Conservation (phyloP, 1,140 invertebrate species). For the Ceratosolen fusciceps region DNA sequence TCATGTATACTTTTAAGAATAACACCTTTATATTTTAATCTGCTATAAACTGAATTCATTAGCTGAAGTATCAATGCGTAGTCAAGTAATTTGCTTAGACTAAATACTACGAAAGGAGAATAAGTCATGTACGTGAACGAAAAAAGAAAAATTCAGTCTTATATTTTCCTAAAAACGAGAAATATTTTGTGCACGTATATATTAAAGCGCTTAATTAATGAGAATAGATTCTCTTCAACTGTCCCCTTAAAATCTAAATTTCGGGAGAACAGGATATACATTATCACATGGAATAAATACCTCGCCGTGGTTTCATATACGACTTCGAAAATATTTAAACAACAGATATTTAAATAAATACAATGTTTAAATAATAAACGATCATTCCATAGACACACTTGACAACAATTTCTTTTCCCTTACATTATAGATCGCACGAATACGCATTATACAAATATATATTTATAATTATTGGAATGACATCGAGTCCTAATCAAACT, state of each 20-base stretch:
- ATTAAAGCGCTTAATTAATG: background rate
- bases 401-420: background rate
- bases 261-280: background rate
- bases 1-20: background rate
- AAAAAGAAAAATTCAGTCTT: slow-evolving; percentile 5
- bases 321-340: background rate
- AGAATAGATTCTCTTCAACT: slow-evolving; percentile 24
- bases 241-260: slow-evolving; percentile 43
- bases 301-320: slow-evolving; percentile 13
- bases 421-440: too few relatives aligned
- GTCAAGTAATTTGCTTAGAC: background rate
- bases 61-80: background rate
- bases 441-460: slow-evolving; percentile 3
- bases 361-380: background rate
- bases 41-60: background rate
- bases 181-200: background rate
- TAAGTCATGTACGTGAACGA: too few relatives aligned
- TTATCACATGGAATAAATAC: slow-evolving; percentile 37
- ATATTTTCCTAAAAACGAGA: background rate
- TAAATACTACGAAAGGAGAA: background rate
- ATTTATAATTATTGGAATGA: slow-evolving; percentile 44
- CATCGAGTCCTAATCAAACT: slow-evolving; percentile 35
- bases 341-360: background rate
- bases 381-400: slow-evolving; percentile 13
- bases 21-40: background rate